A percentile compares a stretch with the other conserved stretches of the same genome.
These are phyloP conservation scores for Acanthosoma haemorrhoidale DNA, from an alignment of 2,888 invertebrate species.

Conservation along the genomic window DNA sequence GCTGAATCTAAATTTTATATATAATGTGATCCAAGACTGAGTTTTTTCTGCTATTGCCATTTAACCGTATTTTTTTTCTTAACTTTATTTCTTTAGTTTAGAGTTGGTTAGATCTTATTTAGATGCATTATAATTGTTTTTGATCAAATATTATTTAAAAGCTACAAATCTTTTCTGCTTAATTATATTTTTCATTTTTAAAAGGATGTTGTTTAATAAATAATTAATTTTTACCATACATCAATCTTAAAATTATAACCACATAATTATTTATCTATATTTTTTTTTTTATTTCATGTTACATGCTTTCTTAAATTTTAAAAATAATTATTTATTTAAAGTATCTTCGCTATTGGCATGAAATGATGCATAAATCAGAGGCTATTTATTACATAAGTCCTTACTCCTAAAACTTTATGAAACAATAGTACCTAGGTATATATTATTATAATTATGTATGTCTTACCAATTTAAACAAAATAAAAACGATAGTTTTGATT, in stretches of 20 bases:
- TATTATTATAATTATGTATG: too few species aligned
- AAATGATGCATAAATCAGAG: neutral
- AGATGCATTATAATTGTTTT: neutral
- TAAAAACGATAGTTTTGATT: too few species aligned
- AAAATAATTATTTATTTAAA: slow-evolving; percentile 1
- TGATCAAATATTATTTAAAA: neutral
- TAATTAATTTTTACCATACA: neutral
- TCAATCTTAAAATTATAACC: neutral
- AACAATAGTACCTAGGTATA: slow-evolving; percentile 6
- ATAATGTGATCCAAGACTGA: neutral
- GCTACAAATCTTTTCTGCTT: neutral
- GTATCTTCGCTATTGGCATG: slow-evolving; percentile 5
- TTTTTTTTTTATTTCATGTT: neutral
- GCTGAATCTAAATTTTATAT: slow-evolving; percentile 2
- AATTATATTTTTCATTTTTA: neutral
- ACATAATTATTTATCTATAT: neutral
- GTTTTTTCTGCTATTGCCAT: slow-evolving; percentile 14
- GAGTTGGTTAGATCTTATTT: neutral
- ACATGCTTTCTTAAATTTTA: neutral
- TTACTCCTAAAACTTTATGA: too few species aligned
- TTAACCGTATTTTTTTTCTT: neutral
- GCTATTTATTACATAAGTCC: neutral
- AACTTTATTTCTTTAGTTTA: neutral
- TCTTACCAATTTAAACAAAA: too few species aligned
- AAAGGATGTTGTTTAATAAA: neutral